Conservation (phyloP, 2,797 vertebrate genomes). For the Allobates femoralis region DNA sequence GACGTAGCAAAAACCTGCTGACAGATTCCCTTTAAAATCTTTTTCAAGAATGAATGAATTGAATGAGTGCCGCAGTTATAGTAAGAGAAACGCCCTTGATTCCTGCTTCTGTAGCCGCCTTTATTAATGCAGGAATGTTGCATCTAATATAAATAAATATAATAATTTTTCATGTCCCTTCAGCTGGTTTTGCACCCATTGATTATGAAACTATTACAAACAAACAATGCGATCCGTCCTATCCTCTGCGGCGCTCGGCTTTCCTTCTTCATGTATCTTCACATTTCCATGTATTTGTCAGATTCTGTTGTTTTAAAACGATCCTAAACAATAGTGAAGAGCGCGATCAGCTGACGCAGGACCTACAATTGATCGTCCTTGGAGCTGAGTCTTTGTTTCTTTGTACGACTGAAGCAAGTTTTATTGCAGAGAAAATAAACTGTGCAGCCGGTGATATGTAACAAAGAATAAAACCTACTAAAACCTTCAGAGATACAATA, state of each 20-base stretch:
- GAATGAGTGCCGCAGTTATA: too few relatives aligned
- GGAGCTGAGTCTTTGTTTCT: conserved; percentile 7
- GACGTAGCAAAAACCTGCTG: too few relatives aligned
- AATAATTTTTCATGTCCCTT: not conserved
- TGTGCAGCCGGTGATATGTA: conserved; percentile 11
- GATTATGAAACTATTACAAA: not conserved
- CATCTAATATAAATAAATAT: not conserved
- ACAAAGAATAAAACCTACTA: conserved; percentile 6
- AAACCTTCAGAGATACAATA: conserved; percentile 32
- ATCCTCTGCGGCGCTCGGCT: not conserved
- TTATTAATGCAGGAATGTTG: not conserved
- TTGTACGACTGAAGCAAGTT: conserved; percentile 18
- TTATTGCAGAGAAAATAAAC: conserved; percentile 9
- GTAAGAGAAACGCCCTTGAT: not conserved
- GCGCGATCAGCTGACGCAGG: not conserved
- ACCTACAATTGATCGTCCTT: conserved; percentile 27
- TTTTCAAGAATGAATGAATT: too few relatives aligned
- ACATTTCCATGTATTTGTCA: conserved; percentile 15
- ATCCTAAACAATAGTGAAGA: conserved; percentile 9
- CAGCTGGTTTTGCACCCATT: not conserved
- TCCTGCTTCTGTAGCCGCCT: not conserved
- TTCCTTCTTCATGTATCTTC: not conserved
- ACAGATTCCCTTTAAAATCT: too few relatives aligned
- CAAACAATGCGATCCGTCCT: not conserved
- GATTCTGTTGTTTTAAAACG: not conserved